These are phyloP conservation scores for Hemiprocne comata DNA, from an alignment of 2,113 vertebrate genomes.

Conservation along the genomic window DNA sequence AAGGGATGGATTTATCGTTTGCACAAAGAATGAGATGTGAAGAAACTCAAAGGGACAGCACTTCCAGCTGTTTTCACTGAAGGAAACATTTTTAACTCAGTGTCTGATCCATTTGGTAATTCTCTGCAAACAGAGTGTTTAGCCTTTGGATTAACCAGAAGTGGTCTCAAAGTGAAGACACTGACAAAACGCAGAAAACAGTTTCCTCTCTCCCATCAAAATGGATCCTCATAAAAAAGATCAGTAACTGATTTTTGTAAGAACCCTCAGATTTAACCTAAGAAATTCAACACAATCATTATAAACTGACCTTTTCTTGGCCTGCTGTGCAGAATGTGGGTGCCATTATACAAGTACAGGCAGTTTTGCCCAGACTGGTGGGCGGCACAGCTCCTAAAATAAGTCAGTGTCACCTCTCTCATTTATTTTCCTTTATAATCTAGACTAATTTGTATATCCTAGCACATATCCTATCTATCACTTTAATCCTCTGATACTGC, in stretches of 20 bases:
- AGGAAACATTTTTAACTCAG: neutral
- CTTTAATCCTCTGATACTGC: neutral
- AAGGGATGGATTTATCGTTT: neutral
- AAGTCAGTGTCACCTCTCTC: neutral
- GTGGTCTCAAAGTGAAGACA: neutral
- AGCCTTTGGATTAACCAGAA: neutral
- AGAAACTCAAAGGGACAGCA: neutral
- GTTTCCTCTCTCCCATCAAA: neutral
- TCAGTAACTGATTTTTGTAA: neutral
- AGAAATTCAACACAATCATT: neutral
- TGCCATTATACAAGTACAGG: neutral
- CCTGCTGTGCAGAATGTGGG: neutral
- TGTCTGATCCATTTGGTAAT: neutral
- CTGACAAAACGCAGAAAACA: neutral
- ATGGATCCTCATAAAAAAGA: neutral
- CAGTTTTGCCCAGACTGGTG: neutral
- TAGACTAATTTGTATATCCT: neutral
- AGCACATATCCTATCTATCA: neutral
- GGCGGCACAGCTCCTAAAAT: neutral
- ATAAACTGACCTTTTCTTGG: neutral
- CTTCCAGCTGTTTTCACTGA: neutral
- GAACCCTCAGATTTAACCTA: neutral
- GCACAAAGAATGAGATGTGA: neutral
- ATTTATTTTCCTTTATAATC: neutral
- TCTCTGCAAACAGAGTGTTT: neutral